Evolutionary conservation across 2,888 invertebrate genomes (phyloP), one percentile per base, ranked within the genome.

Genomic region (Agrilus cyanescens): DNA sequence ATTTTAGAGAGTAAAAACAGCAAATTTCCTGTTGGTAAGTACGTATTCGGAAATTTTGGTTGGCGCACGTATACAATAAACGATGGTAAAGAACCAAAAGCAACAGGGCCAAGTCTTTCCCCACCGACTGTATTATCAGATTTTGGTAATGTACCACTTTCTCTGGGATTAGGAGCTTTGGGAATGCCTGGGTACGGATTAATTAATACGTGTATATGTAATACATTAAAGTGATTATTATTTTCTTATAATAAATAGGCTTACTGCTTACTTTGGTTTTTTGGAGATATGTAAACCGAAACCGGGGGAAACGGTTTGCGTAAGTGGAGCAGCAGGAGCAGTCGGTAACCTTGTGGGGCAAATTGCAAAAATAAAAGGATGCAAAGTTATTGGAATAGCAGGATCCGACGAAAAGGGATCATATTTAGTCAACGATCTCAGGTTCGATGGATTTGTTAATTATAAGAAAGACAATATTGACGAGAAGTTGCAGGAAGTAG

Each of bases 261-360:
- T 76, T 52, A 82, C 84, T 3, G 83, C 85, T 1, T 82, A 82
- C 56, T 84, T 85, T 64, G 85, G 85, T 1, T 66, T 85, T 8
- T 62, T 78, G 48, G 80, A 85, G 50, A 66, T 84, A 44, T 84
- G 83, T 49, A 60, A 76, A 46, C 83, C 85, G 1, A 79, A 82
- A 63, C 52, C 71, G 4, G 84, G 81, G 7, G 84, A 87, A 62
- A 80, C 79, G 1, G 72, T 86, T n/a, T 78, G 80, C 1, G 75
- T 86, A 2, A 78, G 76, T 18, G 79, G 79, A 4, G 86, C 85
- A 12, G 85, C 82, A 14, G 86, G 86, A 16, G 85, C 84, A 29
- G 85, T 86, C 8, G 87, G 86, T 4, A 78, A 75, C 44, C 71
- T 79, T 38, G 85, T 84, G 15, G 85, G 85, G 2, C 86, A 86